Evolutionary conservation across 1,140 invertebrate species (phyloP).

Genomic region (Chymomyza costata): DNA sequence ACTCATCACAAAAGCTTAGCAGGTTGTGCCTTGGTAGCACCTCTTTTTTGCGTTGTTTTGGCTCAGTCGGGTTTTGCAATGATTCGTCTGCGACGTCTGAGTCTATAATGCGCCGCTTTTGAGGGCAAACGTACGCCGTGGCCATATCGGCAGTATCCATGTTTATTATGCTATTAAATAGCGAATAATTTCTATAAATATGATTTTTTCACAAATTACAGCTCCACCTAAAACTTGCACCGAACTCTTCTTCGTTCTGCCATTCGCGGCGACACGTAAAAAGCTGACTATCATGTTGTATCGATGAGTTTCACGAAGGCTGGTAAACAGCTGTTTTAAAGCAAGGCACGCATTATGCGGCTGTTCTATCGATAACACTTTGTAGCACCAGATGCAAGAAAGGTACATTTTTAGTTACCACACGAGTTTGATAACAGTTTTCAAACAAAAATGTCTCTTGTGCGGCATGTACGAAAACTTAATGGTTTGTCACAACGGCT

Average conservation of each 20-base stretch:
- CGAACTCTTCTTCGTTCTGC: conserved; percentile 35
- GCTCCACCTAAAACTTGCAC: conserved; percentile 16
- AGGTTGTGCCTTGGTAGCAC: conserved; percentile 17
- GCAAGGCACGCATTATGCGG: too few relatives aligned
- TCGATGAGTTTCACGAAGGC: conserved; percentile 6
- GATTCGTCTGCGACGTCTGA: conserved; percentile 5
- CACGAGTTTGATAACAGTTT: too few relatives aligned
- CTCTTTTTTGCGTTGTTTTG: too few relatives aligned
- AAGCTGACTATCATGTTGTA: conserved; percentile 16
- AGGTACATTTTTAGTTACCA: conserved; percentile 15
- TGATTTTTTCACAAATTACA: conserved; percentile 32
- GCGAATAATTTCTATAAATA: conserved; percentile 20
- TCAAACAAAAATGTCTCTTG: conserved; percentile 55
- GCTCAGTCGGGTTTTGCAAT: conserved; percentile 13
- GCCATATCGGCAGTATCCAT: conserved; percentile 50
- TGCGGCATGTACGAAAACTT: conserved; percentile 37
- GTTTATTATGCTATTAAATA: conserved; percentile 6
- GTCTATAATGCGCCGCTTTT: conserved; percentile 51
- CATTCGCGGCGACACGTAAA: conserved; percentile 25
- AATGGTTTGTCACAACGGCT: conserved; percentile 28
- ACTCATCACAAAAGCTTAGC: conserved; percentile 76
- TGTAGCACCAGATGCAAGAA: conserved; percentile 7
- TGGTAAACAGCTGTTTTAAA: background rate
- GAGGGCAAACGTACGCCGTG: conserved; percentile 39
- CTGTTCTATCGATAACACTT: too few relatives aligned